phyloP scores from a whole-genome alignment of 2,113 vertebrate genomes.

The Brachyhypopomus occidentalis region DNA sequence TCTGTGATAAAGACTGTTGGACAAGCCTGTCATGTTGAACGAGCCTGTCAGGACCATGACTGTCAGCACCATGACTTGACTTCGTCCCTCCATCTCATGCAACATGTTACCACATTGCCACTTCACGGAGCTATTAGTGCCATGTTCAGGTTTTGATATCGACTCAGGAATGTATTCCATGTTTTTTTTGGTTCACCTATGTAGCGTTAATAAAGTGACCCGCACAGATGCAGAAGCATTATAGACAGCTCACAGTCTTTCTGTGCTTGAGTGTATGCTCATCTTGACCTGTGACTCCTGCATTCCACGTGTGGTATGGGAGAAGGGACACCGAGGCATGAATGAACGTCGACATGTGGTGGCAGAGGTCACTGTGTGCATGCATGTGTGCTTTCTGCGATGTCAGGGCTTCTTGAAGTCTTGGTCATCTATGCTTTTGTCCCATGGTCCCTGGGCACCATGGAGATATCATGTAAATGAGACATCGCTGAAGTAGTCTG shows the following conservation, averaged over 20 bases:
- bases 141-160: background rate
- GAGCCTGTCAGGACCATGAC: no score
- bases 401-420: background rate
- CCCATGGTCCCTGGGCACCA: conserved; percentile 1
- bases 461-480: conserved; percentile 35
- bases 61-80: no score
- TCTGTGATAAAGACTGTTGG: no score
- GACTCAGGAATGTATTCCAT: background rate
- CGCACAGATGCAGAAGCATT: background rate
- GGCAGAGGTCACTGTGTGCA: background rate
- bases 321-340: background rate
- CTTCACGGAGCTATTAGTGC: background rate
- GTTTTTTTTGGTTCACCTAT: background rate
- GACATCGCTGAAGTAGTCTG: conserved; percentile 5
- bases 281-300: background rate
- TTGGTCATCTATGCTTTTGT: background rate
- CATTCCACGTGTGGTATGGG: background rate
- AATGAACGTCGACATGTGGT: background rate
- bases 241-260: background rate
- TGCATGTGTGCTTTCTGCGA: background rate
- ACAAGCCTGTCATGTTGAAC: no score
- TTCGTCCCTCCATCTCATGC: background rate
- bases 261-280: background rate
- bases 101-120: background rate
- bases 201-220: background rate